Conservation (phyloP, 2,888 invertebrate genomes). For the Mythimna pallens region DNA sequence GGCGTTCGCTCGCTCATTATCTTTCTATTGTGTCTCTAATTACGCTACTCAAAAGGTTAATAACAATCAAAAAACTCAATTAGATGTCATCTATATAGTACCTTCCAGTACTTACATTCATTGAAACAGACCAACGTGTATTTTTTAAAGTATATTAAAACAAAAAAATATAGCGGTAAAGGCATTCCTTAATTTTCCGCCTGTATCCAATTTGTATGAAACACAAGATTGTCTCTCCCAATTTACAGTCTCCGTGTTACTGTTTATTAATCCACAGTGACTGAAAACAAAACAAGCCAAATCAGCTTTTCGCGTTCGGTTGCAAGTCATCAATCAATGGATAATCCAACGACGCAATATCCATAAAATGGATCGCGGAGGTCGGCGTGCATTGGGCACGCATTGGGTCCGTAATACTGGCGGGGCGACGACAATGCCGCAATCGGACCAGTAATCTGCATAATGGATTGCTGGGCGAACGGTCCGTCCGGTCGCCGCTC, state of each 20-base stretch:
- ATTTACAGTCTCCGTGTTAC: conserved; percentile 28
- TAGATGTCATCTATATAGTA: no score
- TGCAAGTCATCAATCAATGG: conserved; percentile 85
- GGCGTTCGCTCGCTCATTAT: no score
- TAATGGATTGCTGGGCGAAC: conserved; percentile 90
- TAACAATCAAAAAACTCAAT: no score
- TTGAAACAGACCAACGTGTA: no score
- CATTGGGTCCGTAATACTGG: conserved; percentile 80
- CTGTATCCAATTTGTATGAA: conserved; percentile 22
- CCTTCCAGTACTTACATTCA: no score
- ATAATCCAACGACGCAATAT: conserved; percentile 86
- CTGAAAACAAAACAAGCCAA: conserved; percentile 72
- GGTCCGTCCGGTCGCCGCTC: conserved; percentile 84
- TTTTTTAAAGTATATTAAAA: not conserved
- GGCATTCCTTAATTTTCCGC: not conserved
- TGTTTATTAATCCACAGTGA: conserved; percentile 53
- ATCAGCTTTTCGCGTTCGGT: conserved; percentile 74
- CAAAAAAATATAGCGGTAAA: not conserved
- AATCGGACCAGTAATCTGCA: conserved; percentile 89
- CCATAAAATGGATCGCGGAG: conserved; percentile 78
- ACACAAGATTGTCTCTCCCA: conserved; percentile 17
- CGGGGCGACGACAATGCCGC: conserved; percentile 88
- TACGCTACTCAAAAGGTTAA: no score
- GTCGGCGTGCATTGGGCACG: conserved; percentile 67
- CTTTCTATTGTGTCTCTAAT: no score